A percentile compares a stretch with the other conserved stretches of the same genome.
phyloP scores from a whole-genome alignment of 1,140 invertebrate species.

The Eupristina koningsbergeri region DNA sequence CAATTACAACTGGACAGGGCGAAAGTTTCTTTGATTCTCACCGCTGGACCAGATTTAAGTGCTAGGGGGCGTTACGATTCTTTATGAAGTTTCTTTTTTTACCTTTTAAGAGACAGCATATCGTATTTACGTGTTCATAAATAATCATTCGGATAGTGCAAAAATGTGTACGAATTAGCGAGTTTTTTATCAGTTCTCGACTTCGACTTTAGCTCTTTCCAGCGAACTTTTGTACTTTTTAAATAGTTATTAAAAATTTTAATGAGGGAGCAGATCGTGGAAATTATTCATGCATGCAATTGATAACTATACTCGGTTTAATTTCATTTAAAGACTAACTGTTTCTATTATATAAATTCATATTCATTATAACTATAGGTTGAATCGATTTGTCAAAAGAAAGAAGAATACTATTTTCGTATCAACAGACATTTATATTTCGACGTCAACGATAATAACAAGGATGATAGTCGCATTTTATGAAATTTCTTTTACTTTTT shows the following conservation, averaged over 20 bases:
- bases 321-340: neutral
- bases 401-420: neutral
- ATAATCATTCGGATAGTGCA: constrained; percentile 5
- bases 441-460: neutral
- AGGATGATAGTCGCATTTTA: neutral
- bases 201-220: neutral
- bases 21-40: constrained; percentile 24
- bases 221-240: neutral
- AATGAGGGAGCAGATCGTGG: too few relatives aligned
- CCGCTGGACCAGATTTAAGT: constrained; percentile 24
- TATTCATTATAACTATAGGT: neutral
- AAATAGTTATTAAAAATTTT: constrained; percentile 6
- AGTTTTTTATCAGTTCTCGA: neutral
- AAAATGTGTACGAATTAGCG: neutral
- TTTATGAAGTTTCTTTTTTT: neutral
- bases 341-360: neutral
- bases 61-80: neutral
- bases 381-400: neutral
- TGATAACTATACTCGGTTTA: neutral
- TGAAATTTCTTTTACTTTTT: neutral
- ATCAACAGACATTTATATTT: neutral
- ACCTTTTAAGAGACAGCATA: neutral
- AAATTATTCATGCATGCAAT: neutral
- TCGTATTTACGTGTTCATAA: neutral
- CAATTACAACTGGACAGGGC: constrained; percentile 21